Base-by-base conservation (phyloP, 2,797 vertebrate genomes). In the Simalia tracyae region DNA sequence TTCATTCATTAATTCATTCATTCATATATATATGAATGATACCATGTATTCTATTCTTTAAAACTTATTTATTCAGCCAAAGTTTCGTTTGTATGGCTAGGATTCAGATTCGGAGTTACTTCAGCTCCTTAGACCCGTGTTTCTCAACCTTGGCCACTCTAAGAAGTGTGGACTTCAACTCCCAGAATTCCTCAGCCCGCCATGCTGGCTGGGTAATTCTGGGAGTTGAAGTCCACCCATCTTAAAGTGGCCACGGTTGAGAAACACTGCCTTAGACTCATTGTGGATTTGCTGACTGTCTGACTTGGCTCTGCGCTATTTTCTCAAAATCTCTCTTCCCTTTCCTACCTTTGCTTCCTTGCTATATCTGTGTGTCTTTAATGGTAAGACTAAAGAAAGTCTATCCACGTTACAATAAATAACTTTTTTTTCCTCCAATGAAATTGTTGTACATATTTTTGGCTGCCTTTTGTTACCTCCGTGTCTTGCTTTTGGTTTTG, bases 301-400 rank as follows among this genome's bases (percentile, higher is more conserved):
- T 97, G 93, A 97, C 96, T 91, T 98, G 97, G 98, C 97, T 98
- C 96, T 96, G 96, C 95, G 95, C 98, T 97, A 86, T 95, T 88
- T 97, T 95, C 95, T 95, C 95, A 31, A 97, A 95, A 97, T 98
- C 97, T 98, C 97, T 98, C 97, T 97, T 97, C 98, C 98, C 98
- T 98, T 97, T 97, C 98, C 98, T 96, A 91, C 97, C 97, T 97
- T 97, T 97, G 98, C 98, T 98, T 98, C 98, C 98, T 97, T 98
- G 98, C 98, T 98, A 96, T 98, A 97, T 98, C 98, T 98, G 97
- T 98, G 97, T 98, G 98, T 98, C 98, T 98, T 98, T 98, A 97
- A 98, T 98, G 98, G 98, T 98, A 98, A 98, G 98, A 98, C 98
- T 98, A 97, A 98, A 98, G 97, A 98, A 98, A 98, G 98, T 98